These are phyloP conservation scores for Paraplagusia blochii DNA, from an alignment of 2,113 vertebrate genomes.

Conservation along the genomic window DNA sequence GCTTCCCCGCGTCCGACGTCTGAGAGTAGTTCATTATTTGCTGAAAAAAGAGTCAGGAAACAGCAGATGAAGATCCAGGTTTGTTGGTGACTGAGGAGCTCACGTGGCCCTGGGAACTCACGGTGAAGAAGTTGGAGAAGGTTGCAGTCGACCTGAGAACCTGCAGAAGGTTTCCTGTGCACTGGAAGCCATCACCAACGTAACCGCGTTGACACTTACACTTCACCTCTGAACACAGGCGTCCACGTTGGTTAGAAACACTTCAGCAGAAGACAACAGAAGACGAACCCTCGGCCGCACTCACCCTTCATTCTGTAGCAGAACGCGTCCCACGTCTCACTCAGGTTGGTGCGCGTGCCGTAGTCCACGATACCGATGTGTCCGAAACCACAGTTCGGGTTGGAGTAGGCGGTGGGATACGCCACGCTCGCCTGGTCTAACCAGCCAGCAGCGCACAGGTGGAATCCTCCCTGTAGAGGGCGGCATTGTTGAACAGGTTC, in stretches of 20 bases:
- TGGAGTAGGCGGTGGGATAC: constrained; percentile 87
- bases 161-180: constrained; percentile 89
- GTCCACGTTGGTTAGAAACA: neutral
- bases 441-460: constrained; percentile 89
- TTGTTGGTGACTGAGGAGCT: neutral
- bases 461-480: constrained; percentile 78
- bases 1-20: constrained; percentile 73
- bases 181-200: constrained; percentile 84
- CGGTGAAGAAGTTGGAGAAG: constrained; percentile 84
- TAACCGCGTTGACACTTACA: constrained; percentile 89
- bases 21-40: constrained; percentile 84
- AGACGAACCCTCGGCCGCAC: too few species aligned
- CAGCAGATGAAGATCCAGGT: neutral
- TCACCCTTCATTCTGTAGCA: constrained; percentile 91
- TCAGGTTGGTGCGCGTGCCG: constrained; percentile 77
- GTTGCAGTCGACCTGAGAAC: constrained; percentile 80
- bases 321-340: constrained; percentile 89
- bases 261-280: too few species aligned
- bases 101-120: constrained; percentile 60
- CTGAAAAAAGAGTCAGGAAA: constrained; percentile 56
- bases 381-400: constrained; percentile 83
- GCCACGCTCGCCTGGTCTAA: constrained; percentile 77
- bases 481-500: too few species aligned
- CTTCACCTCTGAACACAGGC: constrained; percentile 78
- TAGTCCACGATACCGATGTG: constrained; percentile 92